Evolutionary conservation across 2,113 vertebrate genomes (phyloP), one percentile per base, ranked within the genome.

Genomic region (Microtus oregoni): DNA sequence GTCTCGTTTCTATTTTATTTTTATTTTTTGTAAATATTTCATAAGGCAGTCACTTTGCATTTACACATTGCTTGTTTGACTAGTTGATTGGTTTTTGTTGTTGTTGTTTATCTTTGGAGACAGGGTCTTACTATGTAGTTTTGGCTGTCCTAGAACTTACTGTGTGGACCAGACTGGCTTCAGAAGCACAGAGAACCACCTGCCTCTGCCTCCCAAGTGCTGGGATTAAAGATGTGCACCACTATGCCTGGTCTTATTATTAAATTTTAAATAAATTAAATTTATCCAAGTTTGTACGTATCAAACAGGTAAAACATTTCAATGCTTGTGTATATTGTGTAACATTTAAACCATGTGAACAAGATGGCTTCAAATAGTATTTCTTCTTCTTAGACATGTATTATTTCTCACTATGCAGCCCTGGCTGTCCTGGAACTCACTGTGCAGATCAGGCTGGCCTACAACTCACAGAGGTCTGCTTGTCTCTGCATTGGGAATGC

Each of bases 1-100:
- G 26, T 44, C 41, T 32, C 7, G 0, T 75, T 61, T 72, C 32
- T 10, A 6, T 52, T 30, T 77, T 77, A 41, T 7, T 70, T 77
- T 92, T 92, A 73, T 61, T 68, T 92, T 92, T 77, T 90, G 70
- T 20, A 72, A 72, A 35, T 78, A 91, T 70, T 70, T 58, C 47
- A 68, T 58, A 70, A 87, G 35, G 26, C 13, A 77, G 19, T 15
- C n/a, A n/a, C 47, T 79, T 44, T 38, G 63, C 44, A 52, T 86
- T 92, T 55, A 68, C 77, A 19, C 32, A 35, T 58, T 72, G 19
- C 28, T 55, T 35, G 47, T 50, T 77, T 72, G 14, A 14, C 15
- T 32, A 9, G 32, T 72, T 72, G 19, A 9, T 15, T 28, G 12
- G 5, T 77, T 47, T 28, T 8, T 44, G 17, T 44, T 30, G 28